Base-by-base conservation (phyloP, 2,797 vertebrate genomes). In the Coluber constrictor region DNA sequence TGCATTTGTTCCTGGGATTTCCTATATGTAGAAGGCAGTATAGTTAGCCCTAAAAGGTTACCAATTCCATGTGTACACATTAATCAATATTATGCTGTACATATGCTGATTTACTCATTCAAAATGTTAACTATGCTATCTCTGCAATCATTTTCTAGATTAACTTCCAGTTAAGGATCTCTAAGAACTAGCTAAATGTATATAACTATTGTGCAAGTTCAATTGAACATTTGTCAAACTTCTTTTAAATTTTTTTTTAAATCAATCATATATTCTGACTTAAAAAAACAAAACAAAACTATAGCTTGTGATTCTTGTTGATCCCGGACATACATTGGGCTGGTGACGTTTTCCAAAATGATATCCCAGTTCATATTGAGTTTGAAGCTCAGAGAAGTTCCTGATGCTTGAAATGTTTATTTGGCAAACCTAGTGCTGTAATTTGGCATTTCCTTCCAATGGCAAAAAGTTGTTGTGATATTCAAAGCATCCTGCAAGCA, bases 401-500 rank as follows among this genome's bases (percentile, higher is more conserved):
- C n/a, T 79, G 56, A 51, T 8, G 47, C 56, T 37, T 92, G 66
- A 89, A 89, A 27, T 27, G 43, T 83, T 4, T 20, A 27, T 89
- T 47, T 87, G 47, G 32, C 74, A 93, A 93, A 66, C 18, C 15
- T 70, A 47, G 59, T 25, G 12, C 70, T 74, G n/a, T 74, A 90
- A 29, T 57, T 57, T 43, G 54, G 37, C 90, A 95, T 95, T 93
- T 93, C 43, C 60, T 92, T 86, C 91, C 55, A 74, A 29, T 70
- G 29, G 11, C 74, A 87, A 90, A 93, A 95, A 95, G 70, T 29
- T 54, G 2, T 3, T 4, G 79, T 89, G 90, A 60, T 55, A 57
- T 91, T 4, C n/a, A 86, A 94, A 70, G 43, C 66, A 74, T 87
- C 90, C 51, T 93, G 87, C 79, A 83, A 96, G 94, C 87, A 57